These are phyloP conservation scores for Strigamia crassipes DNA, from an alignment of 2,888 invertebrate species.

Conservation along the genomic window DNA sequence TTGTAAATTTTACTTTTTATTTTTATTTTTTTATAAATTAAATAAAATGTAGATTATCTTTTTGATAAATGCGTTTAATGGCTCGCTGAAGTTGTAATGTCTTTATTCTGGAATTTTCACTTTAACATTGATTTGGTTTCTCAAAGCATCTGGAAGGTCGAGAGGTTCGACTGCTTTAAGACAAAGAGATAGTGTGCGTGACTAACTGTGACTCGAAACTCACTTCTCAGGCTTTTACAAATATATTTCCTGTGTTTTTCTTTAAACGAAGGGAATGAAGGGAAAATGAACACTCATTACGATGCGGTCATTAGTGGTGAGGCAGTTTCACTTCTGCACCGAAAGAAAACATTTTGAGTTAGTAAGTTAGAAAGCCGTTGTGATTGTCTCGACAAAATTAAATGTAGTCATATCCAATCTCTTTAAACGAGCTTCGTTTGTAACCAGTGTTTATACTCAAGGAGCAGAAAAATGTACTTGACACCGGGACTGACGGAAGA, in stretches of 20 bases:
- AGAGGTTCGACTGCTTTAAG: neutral
- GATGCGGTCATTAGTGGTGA: neutral
- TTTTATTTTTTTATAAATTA: too few species aligned
- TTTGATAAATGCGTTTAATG: neutral
- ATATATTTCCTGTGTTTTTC: neutral
- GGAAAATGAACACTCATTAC: neutral
- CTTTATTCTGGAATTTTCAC: neutral
- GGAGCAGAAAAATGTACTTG: too few species aligned
- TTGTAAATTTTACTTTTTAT: too few species aligned
- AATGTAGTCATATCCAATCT: too few species aligned
- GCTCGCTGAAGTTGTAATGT: neutral
- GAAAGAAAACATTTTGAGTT: neutral
- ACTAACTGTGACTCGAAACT: neutral
- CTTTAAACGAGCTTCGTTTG: too few species aligned
- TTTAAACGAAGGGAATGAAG: neutral
- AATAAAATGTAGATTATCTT: neutral
- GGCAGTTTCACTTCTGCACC: neutral
- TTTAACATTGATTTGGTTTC: neutral
- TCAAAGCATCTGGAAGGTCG: neutral
- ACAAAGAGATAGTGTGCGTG: slow-evolving; percentile 11
- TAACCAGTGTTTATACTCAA: too few species aligned
- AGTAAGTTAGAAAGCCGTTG: too few species aligned
- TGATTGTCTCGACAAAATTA: too few species aligned
- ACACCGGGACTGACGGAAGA: too few species aligned
- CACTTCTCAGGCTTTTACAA: neutral